Percentiles rank a stretch among this genome's conserved stretches.
phyloP scores from a whole-genome alignment of 2,888 invertebrate genomes.

The Ptychoptera albimana region DNA sequence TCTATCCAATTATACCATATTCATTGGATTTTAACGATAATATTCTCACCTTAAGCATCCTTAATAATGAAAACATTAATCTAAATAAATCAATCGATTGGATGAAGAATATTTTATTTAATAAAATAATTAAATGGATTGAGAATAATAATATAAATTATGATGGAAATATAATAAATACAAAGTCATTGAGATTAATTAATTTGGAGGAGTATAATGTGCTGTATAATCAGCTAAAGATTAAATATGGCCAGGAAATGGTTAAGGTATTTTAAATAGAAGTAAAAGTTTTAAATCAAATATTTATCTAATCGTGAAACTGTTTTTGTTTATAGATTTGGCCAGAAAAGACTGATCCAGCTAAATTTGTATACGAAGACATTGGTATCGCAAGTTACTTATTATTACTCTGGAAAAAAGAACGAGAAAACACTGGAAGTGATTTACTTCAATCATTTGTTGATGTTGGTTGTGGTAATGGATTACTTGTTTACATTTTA shows the following conservation, averaged over 20 bases:
- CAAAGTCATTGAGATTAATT: constrained; percentile 48
- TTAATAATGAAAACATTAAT: background rate
- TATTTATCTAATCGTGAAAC: background rate
- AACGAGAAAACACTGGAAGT: constrained; percentile 27
- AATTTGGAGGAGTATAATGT: constrained; percentile 49
- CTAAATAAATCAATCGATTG: constrained; percentile 10
- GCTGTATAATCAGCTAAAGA: constrained; percentile 57
- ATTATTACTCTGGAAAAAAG: constrained; percentile 58
- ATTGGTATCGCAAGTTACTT: constrained; percentile 85
- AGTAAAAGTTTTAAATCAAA: background rate
- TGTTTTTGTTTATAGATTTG: constrained; percentile 58
- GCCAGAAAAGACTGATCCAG: constrained; percentile 86
- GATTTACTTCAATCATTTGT: constrained; percentile 48
- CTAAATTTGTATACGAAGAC: constrained; percentile 93
- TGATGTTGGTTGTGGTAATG: constrained; percentile 97
- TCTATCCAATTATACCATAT: background rate
- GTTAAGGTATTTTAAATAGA: constrained; percentile 37
- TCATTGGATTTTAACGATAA: background rate
- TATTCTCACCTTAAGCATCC: background rate
- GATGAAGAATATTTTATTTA: constrained; percentile 18
- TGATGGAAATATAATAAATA: constrained; percentile 13
- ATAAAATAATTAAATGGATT: constrained; percentile 26
- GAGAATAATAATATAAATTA: constrained; percentile 20
- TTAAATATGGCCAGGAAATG: constrained; percentile 58
- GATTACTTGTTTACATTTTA: constrained; percentile 75